Evolutionary conservation across 2,113 vertebrate species (phyloP).

Genomic region (Phainopepla nitens): DNA sequence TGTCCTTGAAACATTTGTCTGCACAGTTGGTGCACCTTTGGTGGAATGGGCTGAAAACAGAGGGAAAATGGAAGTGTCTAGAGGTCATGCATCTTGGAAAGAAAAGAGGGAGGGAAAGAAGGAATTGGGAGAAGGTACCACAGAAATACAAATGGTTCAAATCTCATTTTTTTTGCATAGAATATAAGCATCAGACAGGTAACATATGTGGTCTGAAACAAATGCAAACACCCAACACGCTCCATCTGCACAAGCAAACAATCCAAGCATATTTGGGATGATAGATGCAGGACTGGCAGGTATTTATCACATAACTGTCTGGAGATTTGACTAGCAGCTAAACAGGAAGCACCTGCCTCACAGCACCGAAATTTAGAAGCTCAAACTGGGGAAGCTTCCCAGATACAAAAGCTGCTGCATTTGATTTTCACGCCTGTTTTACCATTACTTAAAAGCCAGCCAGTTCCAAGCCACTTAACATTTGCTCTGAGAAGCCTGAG

Average conservation of each 20-base stretch:
- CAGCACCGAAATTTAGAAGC: not conserved
- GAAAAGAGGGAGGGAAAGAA: not conserved
- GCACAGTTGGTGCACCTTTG: not conserved
- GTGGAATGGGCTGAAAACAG: not conserved
- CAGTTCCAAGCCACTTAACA: not conserved
- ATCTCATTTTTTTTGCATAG: not conserved
- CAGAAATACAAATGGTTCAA: not conserved
- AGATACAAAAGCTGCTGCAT: not conserved
- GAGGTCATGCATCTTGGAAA: not conserved
- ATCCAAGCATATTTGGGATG: not conserved
- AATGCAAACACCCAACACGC: not conserved
- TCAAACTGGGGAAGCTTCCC: not conserved
- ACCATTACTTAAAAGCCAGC: not conserved
- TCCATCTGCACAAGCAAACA: not conserved
- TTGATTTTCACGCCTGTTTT: not conserved
- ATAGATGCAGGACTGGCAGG: not conserved
- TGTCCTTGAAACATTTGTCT: not conserved
- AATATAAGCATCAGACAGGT: not conserved
- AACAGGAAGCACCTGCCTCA: not conserved
- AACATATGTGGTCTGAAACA: not conserved
- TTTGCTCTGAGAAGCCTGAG: constrained; percentile 11
- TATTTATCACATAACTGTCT: not conserved
- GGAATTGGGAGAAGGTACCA: not conserved
- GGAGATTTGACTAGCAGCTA: not conserved
- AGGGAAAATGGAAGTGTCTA: not conserved